Percentiles rank a stretch among this genome's conserved stretches.
Evolutionary conservation across 2,888 invertebrate genomes (phyloP).

Genomic region (Gryllus longicercus): DNA sequence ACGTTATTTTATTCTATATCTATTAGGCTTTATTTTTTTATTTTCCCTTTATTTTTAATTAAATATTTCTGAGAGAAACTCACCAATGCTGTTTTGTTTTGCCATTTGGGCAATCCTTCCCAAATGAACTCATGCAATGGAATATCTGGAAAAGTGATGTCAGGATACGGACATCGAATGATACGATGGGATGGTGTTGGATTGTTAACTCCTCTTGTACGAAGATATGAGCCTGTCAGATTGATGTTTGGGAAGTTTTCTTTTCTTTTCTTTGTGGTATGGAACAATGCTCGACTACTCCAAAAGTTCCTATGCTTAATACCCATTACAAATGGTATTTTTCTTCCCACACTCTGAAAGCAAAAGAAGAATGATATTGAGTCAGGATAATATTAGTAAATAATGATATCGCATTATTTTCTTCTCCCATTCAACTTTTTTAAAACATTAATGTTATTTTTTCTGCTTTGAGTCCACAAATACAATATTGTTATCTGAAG

Average conservation of each 20-base stretch:
- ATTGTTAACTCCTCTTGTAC: background rate
- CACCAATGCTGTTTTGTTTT: slow-evolving; percentile 60
- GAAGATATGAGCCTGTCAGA: background rate
- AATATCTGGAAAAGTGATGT: slow-evolving; percentile 23
- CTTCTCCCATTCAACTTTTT: no score
- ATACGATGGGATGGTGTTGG: slow-evolving; percentile 20
- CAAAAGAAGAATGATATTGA: background rate
- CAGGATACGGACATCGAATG: slow-evolving; percentile 24
- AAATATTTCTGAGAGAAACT: slow-evolving; percentile 44
- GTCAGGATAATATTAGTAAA: no score
- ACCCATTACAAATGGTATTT: background rate
- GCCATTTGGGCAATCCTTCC: slow-evolving; percentile 62
- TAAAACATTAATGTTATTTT: no score
- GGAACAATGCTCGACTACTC: background rate
- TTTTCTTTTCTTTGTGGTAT: background rate
- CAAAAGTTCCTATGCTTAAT: background rate
- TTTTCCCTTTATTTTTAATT: no score
- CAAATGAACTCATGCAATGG: slow-evolving; percentile 51
- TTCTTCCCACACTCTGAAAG: background rate
- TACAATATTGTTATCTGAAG: no score
- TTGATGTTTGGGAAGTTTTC: slow-evolving; percentile 1
- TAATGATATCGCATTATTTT: no score
- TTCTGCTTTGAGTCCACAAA: no score
- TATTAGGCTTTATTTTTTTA: no score
- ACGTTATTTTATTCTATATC: no score